Evolutionary conservation across 2,113 vertebrate genomes (phyloP).

Genomic region (Calyptomena viridis): DNA sequence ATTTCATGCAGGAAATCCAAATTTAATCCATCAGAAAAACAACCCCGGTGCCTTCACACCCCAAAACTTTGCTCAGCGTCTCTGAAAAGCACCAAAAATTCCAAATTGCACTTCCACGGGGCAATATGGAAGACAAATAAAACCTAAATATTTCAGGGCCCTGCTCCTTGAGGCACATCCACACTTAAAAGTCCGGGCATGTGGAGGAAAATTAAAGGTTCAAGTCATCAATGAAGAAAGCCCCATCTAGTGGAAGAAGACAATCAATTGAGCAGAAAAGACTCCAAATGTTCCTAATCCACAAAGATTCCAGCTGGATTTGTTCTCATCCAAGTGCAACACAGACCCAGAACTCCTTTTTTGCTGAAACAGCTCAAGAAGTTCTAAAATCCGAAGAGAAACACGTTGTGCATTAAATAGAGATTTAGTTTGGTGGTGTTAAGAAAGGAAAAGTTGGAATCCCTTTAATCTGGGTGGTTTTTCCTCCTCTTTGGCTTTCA

Average conservation of each 20-base stretch:
- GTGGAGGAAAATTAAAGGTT: background rate
- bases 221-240: conserved; percentile 49
- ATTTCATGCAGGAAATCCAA: background rate
- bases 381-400: background rate
- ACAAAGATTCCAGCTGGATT: background rate
- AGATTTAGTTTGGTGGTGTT: background rate
- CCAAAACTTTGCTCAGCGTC: background rate
- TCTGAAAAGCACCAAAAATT: background rate
- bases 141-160: background rate
- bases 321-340: background rate
- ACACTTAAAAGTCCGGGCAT: background rate
- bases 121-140: background rate
- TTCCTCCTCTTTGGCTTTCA: background rate
- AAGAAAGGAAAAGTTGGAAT: background rate
- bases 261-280: background rate
- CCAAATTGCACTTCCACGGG: background rate
- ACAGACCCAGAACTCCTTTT: background rate
- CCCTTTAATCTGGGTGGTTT: background rate
- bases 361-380: background rate
- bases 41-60: background rate
- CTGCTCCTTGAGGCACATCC: background rate
- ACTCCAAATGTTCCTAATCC: background rate
- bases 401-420: background rate
- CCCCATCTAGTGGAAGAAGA: conserved; percentile 63
- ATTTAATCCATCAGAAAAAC: background rate